Conservation (phyloP, 2,888 invertebrate species). For the Agrochola lota region DNA sequence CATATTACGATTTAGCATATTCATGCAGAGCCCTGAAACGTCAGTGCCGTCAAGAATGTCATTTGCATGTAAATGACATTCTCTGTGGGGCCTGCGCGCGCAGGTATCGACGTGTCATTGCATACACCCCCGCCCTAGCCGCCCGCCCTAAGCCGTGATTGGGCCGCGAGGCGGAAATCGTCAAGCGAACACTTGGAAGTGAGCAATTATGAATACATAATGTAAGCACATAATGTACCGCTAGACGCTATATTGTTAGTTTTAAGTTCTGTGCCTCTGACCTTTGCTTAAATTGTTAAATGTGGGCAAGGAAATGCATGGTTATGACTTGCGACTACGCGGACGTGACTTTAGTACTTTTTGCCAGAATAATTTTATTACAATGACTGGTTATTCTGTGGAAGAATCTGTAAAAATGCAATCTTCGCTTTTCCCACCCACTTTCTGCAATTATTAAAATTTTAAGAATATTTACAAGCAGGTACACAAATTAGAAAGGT, state of each 20-base stretch:
- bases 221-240: constrained; percentile 52
- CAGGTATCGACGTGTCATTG: constrained; percentile 75
- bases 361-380: constrained; percentile 5
- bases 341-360: not conserved
- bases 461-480: not conserved
- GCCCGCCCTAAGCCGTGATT: constrained; percentile 82
- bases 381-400: not conserved
- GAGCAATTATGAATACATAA: constrained; percentile 70
- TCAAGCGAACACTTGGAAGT: constrained; percentile 53
- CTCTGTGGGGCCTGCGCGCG: constrained; percentile 75
- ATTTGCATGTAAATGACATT: constrained; percentile 64
- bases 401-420: too few species aligned
- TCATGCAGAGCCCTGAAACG: constrained; percentile 54
- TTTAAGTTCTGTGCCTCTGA: constrained; percentile 30
- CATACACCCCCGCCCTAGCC: constrained; percentile 69
- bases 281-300: constrained; percentile 18
- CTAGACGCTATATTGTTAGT: constrained; percentile 31
- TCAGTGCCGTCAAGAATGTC: constrained; percentile 57
- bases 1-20: constrained; percentile 58
- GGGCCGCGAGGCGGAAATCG: constrained; percentile 71
- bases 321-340: constrained; percentile 17
- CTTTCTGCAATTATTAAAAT: not conserved
- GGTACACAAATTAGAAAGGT: not conserved
- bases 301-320: not conserved
- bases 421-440: too few species aligned